Percentiles rank a stretch among this genome's conserved stretches.
phyloP scores from a whole-genome alignment of 2,797 vertebrate species.

The Xiphorhynchus erythropygius region DNA sequence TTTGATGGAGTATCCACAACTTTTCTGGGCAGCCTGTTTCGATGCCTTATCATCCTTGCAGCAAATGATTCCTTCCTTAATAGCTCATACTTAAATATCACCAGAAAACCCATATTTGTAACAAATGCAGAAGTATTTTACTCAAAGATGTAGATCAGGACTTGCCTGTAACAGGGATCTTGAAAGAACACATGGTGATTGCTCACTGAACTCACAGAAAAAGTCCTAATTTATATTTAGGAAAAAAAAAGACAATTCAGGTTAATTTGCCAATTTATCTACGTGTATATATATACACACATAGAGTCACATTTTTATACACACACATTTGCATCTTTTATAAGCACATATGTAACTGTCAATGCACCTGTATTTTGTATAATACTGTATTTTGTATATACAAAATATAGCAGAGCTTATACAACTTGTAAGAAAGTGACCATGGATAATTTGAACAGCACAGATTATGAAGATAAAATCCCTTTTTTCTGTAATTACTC shows the following conservation, averaged over 20 bases:
- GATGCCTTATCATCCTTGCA: background rate
- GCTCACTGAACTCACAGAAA: conserved; percentile 99
- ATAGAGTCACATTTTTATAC: background rate
- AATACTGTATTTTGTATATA: background rate
- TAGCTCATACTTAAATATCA: background rate
- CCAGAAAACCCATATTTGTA: background rate
- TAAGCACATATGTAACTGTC: background rate
- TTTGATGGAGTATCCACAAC: background rate
- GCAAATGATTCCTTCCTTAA: background rate
- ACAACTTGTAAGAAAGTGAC: background rate
- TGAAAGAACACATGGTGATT: conserved; percentile 97
- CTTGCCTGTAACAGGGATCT: conserved; percentile 94
- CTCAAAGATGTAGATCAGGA: background rate
- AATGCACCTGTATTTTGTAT: background rate
- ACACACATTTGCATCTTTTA: background rate
- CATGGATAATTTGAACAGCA: background rate
- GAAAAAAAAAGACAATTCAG: background rate
- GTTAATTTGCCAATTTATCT: background rate
- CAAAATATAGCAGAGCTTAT: background rate
- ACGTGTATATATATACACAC: background rate
- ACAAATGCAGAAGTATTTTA: background rate
- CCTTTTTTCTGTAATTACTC: background rate
- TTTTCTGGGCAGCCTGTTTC: background rate
- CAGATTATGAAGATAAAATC: background rate
- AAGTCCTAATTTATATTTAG: conserved; percentile 84